These are phyloP conservation scores for Mellivora capensis DNA, from an alignment of 2,113 vertebrate genomes.

Conservation along the genomic window DNA sequence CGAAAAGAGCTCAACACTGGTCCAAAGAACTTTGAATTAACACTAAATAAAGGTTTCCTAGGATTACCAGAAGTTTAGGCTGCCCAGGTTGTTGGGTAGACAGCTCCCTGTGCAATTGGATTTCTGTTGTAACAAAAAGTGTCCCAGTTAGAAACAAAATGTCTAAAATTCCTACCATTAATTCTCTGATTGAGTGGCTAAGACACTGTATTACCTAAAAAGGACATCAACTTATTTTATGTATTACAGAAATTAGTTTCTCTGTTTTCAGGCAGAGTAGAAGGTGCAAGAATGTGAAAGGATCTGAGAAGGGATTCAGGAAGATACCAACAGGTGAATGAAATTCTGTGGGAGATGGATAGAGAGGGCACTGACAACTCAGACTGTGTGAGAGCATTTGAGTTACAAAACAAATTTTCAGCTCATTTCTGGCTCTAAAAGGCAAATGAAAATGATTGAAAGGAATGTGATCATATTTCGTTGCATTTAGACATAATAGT, in stretches of 20 bases:
- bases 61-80: background rate
- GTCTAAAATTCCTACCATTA: background rate
- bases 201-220: background rate
- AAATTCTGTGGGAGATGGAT: background rate
- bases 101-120: background rate
- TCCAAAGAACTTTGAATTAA: background rate
- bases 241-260: background rate
- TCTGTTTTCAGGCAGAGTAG: background rate
- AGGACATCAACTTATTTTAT: background rate
- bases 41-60: background rate
- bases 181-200: background rate
- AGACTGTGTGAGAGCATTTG: background rate
- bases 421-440: background rate
- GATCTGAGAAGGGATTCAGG: background rate
- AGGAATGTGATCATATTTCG: background rate
- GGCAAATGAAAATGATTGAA: constrained; percentile 1
- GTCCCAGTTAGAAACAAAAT: background rate
- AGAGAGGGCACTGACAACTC: background rate
- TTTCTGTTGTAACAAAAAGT: background rate
- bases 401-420: background rate
- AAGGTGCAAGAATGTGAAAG: background rate
- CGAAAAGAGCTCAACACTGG: background rate
- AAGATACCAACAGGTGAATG: background rate
- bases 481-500: background rate
- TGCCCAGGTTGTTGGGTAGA: background rate